Base-by-base conservation (phyloP, 2,797 vertebrate genomes). In the Sebastes miniatus region DNA sequence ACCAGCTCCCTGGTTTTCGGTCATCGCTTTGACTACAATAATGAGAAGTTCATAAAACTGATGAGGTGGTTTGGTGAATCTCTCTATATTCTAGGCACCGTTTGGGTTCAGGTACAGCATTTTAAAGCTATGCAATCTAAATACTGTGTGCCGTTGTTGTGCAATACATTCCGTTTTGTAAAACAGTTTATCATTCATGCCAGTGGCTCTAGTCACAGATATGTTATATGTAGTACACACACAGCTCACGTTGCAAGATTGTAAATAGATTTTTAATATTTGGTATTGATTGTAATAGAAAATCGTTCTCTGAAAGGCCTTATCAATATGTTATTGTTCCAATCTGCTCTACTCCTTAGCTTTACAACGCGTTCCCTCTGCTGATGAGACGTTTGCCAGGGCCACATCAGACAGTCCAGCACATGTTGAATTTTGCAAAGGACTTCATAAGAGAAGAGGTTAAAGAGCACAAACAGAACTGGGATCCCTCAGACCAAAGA, bases 1-100 rank as follows among this genome's bases (percentile, higher is more conserved):
- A 94, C 96, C 87, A 95, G 95, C 76, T 91, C 91, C 0, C 66
- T 96, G 0, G 16, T 96, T 78, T 96, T 96, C 57, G 95, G 95
- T 3, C 90, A 89, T 72, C 84, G 91, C 47, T 96, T 95, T 4
- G 83, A 95, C n/a, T 96, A 96, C 0, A 36, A 86, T 0, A 36
- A 86, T 20, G 31, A 73, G 58, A 65, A 13, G 32, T 50, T 95
- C 5, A 6, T 25, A n/a, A 36, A 31, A 25, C 9, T 93, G 0
- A 1, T 90, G 27, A 18, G 9, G 1, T 1, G 50, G 1, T 0
- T 82, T 1, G 25, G 66, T 0, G 6, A 2, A 0, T 5, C 10
- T 1, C 1, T 76, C 18, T 11, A 83, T 1, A 25, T 79, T 22
- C 20, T 86, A 20, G 54, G 7, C 12, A 54, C 69, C 27, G 25